Evolutionary conservation across 92 coral and sea anemone species (phyloP), one percentile per base, ranked within the genome.

Genomic region (Siderastrea radians): DNA sequence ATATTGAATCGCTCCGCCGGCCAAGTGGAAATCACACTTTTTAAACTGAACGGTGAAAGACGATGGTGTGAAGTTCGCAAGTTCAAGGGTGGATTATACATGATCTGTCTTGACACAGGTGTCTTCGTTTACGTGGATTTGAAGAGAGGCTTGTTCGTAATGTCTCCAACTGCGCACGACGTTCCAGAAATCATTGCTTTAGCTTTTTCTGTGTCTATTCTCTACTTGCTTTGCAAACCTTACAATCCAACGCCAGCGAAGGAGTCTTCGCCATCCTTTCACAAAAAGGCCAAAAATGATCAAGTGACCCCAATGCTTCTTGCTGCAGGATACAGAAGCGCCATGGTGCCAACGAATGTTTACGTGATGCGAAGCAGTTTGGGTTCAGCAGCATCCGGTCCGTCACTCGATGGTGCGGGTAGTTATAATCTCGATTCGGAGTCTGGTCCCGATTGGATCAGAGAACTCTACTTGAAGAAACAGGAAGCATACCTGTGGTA

Each of bases 151-250:
- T 15, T 80, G 46, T 66, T 87, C 9, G 72, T 85, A 1, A 16
- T 85, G 4, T 50, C 93, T 4, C 65, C 81, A 43, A 80, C 58
- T 7, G 74, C 74, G 10, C 90, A 86, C 1, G 85, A 74, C 47
- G 48, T 92, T 15, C 95, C 95, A 76, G 93, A 92, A 16, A 79
- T 85, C 64, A 68, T 89, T 47, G 93, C 93, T 3, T 59, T 92
- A 17, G 88, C 84, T 1, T 92, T 85, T 88, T 88, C 95, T 11
- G 84, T 89, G 15, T 53, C 95, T 5, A 75, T 92, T 8, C 88
- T 92, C 10, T 89, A 92, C 68, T 78, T 92, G 62, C 89, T 92
- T 43, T 92, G 95, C 75, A 89, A 88, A 43, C 95, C 95, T 2
- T 89, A 92, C 80, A 58, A 78, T 17, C 85, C 95, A 47, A 67